A percentile compares a stretch with the other conserved stretches of the same genome.
Conservation (phyloP, 1,140 invertebrate species). For the Meloidogyne floridensis region DNA sequence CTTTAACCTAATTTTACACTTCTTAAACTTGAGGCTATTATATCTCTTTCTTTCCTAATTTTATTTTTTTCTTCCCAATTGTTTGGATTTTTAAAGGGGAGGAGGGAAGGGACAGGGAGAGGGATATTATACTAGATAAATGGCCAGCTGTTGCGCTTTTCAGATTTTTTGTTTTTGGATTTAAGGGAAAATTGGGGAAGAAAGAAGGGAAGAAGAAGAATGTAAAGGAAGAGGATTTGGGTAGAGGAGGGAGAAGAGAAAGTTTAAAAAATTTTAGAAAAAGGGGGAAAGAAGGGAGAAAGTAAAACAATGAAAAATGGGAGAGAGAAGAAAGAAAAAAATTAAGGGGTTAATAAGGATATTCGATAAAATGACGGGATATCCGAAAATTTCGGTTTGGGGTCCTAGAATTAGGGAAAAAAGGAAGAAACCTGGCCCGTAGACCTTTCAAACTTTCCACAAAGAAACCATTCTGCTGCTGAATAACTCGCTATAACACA, state of each 20-base stretch:
- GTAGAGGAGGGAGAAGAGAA: background rate
- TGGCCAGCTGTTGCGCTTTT: slow-evolving; percentile 1
- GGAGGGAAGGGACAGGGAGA: too few species aligned
- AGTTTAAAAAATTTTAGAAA: background rate
- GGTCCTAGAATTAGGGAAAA: too few species aligned
- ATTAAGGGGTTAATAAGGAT: background rate
- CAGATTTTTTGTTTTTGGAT: background rate
- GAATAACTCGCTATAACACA: too few species aligned
- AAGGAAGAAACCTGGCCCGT: too few species aligned
- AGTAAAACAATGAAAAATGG: background rate
- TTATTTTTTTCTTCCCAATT: background rate
- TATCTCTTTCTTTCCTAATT: too few species aligned
- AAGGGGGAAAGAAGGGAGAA: background rate
- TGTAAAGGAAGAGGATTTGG: background rate
- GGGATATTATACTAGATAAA: background rate
- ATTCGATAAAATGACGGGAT: background rate
- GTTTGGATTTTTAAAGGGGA: background rate
- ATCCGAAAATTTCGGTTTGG: too few species aligned
- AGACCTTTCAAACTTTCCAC: too few species aligned
- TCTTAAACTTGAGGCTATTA: too few species aligned
- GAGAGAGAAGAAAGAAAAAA: background rate
- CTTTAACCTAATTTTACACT: too few species aligned
- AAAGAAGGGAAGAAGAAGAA: background rate
- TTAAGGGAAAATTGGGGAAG: background rate
- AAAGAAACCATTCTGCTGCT: too few species aligned